Base-by-base conservation (phyloP, 2,797 vertebrate species). In the Catostomus latipinnis region DNA sequence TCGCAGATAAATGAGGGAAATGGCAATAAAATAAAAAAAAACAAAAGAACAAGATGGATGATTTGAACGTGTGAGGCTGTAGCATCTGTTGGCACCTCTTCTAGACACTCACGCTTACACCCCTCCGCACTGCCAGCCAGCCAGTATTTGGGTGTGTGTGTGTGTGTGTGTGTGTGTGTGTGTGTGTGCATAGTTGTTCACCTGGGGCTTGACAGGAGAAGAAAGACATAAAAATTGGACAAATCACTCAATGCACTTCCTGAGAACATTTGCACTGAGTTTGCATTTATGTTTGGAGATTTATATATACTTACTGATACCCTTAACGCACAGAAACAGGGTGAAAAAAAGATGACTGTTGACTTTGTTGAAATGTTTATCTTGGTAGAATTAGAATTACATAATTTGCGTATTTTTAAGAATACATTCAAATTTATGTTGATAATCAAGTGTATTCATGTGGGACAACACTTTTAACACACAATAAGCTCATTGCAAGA, bases 181-280 rank as follows among this genome's bases (percentile, higher is more conserved):
- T 79, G 14, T 46, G 8, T 54, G 10, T 18, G 57, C 34, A 34
- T 34, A 16, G 46, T 52, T 62, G 78, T 75, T 85, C 74, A 80
- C 78, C 75, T 73, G 43, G 58, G 68, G 76, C 71, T 68, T 74
- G 58, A 63, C 62, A 50, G 66, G n/a, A 66, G 72, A 22, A 70
- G 46, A 67, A 75, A 58, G 72, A 56, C 54, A 76, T 45, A 67
- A 80, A 82, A 80, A 53, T 56, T 72, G 68, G 79, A 82, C 53
- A 14, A 48, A 82, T 88, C 88, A 90, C 92, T 94, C 93, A 72
- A 62, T 73, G 78, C 46, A 12, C 87, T 76, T 45, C 57, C 70
- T 50, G 70, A 58, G 78, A 80, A 73, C 53, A 80, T 80, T 80
- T 69, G 9, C 77, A 60, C 52, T 65, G 62, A 73, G 70, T 57